A percentile compares a stretch with the other conserved stretches of the same genome.
Evolutionary conservation across 2,888 invertebrate genomes (phyloP).

Genomic region (Gortyna flavago): DNA sequence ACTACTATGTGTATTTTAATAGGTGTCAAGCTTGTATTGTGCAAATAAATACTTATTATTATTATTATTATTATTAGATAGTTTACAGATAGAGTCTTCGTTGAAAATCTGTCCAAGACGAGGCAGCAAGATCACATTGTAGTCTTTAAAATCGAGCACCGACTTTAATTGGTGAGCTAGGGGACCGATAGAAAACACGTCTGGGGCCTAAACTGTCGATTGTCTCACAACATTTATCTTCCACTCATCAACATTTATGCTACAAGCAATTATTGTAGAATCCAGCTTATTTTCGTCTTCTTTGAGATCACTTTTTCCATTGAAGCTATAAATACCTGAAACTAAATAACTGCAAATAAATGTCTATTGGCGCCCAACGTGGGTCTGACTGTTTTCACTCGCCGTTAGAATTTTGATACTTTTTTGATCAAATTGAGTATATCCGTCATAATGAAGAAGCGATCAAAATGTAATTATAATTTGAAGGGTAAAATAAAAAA

Average conservation of each 20-base stretch:
- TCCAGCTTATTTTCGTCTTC: constrained; percentile 10
- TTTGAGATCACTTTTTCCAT: background rate
- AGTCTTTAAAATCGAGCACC: background rate
- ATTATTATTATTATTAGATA: background rate
- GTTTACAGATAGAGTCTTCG: background rate
- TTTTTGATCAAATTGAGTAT: background rate
- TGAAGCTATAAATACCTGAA: background rate
- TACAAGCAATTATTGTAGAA: background rate
- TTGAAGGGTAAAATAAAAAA: background rate
- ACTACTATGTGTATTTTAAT: too few relatives aligned
- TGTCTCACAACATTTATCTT: background rate
- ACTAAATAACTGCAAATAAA: background rate
- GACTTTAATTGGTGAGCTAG: background rate
- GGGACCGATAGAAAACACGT: background rate
- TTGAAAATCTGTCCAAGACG: background rate
- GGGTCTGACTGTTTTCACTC: background rate
- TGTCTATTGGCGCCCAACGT: constrained; percentile 38
- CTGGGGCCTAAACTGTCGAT: background rate
- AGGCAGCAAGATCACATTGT: background rate
- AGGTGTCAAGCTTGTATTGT: too few relatives aligned
- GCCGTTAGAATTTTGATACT: background rate
- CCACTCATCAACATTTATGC: constrained; percentile 14
- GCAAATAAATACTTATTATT: too few relatives aligned
- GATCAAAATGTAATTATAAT: background rate
- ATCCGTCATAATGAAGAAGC: too few relatives aligned